These are phyloP conservation scores for Anthopleura sola DNA, from an alignment of 64 coral and sea anemone species.

Conservation along the genomic window DNA sequence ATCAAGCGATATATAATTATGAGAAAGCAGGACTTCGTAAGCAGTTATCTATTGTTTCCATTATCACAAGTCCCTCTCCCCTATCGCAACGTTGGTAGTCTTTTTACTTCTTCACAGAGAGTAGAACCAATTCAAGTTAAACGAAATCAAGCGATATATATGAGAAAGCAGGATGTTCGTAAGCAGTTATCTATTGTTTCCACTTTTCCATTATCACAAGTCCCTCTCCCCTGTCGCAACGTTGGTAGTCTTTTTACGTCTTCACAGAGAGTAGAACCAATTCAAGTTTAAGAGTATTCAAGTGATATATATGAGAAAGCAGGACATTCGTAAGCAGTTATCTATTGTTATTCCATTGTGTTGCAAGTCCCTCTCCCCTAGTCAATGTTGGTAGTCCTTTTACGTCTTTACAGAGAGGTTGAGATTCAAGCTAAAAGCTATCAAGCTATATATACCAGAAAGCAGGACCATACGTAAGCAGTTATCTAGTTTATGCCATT, in stretches of 20 bases:
- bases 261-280: neutral
- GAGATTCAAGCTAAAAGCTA: neutral
- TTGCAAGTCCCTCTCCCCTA: neutral
- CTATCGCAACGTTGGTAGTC: neutral
- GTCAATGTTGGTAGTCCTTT: neutral
- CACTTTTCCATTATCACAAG: neutral
- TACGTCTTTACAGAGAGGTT: neutral
- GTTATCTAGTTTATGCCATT: neutral
- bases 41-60: neutral
- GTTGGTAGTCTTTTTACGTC: neutral
- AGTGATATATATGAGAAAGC: neutral
- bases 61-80: neutral
- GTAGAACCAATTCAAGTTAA: neutral
- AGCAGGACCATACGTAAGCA: neutral
- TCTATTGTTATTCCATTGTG: neutral
- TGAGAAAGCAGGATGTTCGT: neutral
- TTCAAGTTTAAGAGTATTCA: neutral
- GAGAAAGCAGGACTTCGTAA: neutral
- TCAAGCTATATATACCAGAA: too few relatives aligned
- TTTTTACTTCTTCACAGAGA: neutral
- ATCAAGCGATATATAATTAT: neutral
- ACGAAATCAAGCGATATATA: neutral
- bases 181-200: neutral
- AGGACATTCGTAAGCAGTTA: neutral
- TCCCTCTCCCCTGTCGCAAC: neutral